Percentiles rank a stretch among this genome's conserved stretches.
Conservation (phyloP, 1,140 invertebrate species). For the Physella acuta region DNA sequence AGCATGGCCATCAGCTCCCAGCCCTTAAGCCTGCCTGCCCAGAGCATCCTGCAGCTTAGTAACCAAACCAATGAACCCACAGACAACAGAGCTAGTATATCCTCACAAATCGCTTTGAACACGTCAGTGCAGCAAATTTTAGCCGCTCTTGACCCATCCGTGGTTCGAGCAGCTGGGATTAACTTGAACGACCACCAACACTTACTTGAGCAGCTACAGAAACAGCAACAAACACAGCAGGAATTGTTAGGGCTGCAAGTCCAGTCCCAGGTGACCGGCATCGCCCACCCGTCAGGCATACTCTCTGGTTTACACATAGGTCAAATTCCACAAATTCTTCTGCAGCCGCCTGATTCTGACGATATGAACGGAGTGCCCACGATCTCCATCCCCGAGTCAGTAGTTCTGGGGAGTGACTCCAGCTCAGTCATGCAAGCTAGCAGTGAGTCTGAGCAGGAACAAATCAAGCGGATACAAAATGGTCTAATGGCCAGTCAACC, state of each 20-base stretch:
- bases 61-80: neutral
- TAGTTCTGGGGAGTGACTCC: conserved; percentile 7
- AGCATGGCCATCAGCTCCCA: conserved; percentile 7
- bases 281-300: conserved; percentile 6
- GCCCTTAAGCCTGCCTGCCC: conserved; percentile 6
- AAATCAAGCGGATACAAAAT: conserved; percentile 21
- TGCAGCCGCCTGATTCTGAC: conserved; percentile 22
- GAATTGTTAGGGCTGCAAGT: conserved; percentile 53
- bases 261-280: conserved; percentile 22
- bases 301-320: conserved; percentile 10
- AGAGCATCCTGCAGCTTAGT: conserved; percentile 10
- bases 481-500: conserved; percentile 19
- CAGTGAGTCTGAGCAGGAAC: conserved; percentile 17
- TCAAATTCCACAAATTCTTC: conserved; percentile 19
- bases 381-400: conserved; percentile 23
- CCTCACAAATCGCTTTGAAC: conserved; percentile 17
- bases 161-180: conserved; percentile 14
- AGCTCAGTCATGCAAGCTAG: neutral
- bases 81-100: conserved; percentile 4
- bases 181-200: conserved; percentile 20
- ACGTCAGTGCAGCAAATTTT: conserved; percentile 23
- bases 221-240: conserved; percentile 38
- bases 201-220: conserved; percentile 24
- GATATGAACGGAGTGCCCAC: conserved; percentile 22
- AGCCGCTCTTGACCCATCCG: conserved; percentile 14